These are phyloP conservation scores for Condylostylus longicornis DNA, from an alignment of 1,140 invertebrate genomes.

Conservation along the genomic window DNA sequence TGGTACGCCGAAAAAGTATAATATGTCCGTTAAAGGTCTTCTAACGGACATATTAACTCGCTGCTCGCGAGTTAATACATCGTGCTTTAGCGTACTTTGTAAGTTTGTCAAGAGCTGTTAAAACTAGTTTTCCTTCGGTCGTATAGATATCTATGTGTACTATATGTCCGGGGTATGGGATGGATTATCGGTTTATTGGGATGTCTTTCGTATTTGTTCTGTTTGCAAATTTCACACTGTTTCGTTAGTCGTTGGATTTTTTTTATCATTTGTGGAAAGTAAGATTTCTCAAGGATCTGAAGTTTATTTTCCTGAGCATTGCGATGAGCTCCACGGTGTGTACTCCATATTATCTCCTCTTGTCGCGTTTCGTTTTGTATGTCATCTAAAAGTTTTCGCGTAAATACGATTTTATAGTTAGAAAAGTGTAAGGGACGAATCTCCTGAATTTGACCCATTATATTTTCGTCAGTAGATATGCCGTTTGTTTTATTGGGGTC, in stretches of 20 bases:
- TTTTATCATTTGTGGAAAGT: neutral
- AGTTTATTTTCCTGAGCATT: slow-evolving; percentile 8
- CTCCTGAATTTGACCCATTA: slow-evolving; percentile 8
- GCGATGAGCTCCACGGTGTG: slow-evolving; percentile 10
- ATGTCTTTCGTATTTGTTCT: slow-evolving; percentile 1
- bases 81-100: slow-evolving; percentile 2
- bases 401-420: slow-evolving; percentile 6
- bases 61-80: neutral
- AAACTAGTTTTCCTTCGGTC: neutral
- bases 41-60: neutral
- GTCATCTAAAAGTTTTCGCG: slow-evolving; percentile 6
- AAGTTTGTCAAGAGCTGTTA: slow-evolving; percentile 4
- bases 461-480: slow-evolving; percentile 5
- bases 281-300: slow-evolving; percentile 8
- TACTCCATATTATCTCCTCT: slow-evolving; percentile 5
- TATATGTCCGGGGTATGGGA: slow-evolving; percentile 3
- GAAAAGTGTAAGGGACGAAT: slow-evolving; percentile 8
- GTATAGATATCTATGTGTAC: slow-evolving; percentile 1
- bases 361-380: slow-evolving; percentile 6
- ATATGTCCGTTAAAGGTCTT: neutral
- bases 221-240: neutral
- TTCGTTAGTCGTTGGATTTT: neutral
- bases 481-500: slow-evolving; percentile 7
- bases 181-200: neutral
- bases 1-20: slow-evolving; percentile 1